Conservation (phyloP, 2,113 vertebrate species). For the Isurus oxyrinchus region DNA sequence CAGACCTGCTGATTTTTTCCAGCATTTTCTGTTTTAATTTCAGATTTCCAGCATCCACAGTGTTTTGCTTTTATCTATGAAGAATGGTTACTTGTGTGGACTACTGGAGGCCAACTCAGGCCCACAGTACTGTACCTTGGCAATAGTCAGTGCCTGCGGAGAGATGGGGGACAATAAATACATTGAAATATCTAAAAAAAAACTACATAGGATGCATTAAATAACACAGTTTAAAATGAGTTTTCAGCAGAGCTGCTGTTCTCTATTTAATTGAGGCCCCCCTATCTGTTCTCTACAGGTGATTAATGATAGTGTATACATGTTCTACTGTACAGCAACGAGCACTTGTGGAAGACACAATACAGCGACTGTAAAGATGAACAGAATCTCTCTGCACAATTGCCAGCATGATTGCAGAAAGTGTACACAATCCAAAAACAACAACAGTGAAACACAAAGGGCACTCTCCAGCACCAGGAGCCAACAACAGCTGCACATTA, state of each 20-base stretch:
- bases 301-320: background rate
- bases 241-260: too few species aligned
- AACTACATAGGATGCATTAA: background rate
- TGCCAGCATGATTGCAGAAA: background rate
- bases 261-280: background rate
- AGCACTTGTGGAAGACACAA: background rate
- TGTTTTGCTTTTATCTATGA: too few species aligned
- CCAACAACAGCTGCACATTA: background rate
- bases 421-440: background rate
- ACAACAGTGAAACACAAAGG: background rate
- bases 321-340: background rate
- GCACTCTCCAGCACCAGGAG: background rate
- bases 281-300: background rate
- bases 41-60: too few species aligned
- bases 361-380: background rate
- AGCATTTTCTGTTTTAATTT: too few species aligned
- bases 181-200: background rate
- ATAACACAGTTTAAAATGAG: background rate
- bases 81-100: too few species aligned
- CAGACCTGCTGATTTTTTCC: too few species aligned
- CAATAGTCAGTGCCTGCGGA: background rate
- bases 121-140: background rate
- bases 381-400: background rate
- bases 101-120: background rate
- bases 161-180: background rate